These are phyloP conservation scores for Turritopsis rubra DNA, from an alignment of 30 jellyfish, hydroid and myxozoan species.

Conservation along the genomic window DNA sequence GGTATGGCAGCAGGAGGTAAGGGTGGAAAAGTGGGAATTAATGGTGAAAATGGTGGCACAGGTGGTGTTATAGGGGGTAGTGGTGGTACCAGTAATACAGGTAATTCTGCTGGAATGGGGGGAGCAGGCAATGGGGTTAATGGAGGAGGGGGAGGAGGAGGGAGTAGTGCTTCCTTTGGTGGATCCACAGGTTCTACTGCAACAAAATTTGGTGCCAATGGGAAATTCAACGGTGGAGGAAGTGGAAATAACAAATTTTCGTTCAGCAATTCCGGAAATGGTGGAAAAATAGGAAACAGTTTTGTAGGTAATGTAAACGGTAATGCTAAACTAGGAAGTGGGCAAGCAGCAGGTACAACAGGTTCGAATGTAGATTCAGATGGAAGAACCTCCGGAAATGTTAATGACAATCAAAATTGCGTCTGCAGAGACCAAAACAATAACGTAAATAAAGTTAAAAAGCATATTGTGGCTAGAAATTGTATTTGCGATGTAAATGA, in stretches of 20 bases:
- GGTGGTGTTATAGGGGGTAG: slow-evolving; percentile 27
- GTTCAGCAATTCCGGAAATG: slow-evolving; percentile 9
- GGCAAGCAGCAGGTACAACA: slow-evolving; percentile 27
- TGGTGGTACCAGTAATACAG: slow-evolving; percentile 26
- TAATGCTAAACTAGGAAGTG: slow-evolving; percentile 25
- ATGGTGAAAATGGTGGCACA: slow-evolving; percentile 21
- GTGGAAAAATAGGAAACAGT: slow-evolving; percentile 26
- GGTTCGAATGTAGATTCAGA: neutral
- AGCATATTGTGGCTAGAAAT: neutral
- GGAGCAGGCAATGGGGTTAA: slow-evolving; percentile 27
- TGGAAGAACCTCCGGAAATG: slow-evolving; percentile 23
- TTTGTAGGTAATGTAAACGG: slow-evolving; percentile 25
- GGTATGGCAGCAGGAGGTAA: slow-evolving; percentile 21
- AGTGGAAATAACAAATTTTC: slow-evolving; percentile 26
- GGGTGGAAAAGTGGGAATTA: slow-evolving; percentile 38
- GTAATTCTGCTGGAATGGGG: slow-evolving; percentile 16
- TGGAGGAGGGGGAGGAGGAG: slow-evolving; percentile 24
- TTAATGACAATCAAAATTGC: neutral
- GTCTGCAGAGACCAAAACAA: slow-evolving; percentile 9
- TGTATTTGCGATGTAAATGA: slow-evolving; percentile 1
- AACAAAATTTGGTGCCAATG: slow-evolving; percentile 13
- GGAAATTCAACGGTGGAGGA: slow-evolving; percentile 35
- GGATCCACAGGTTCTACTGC: neutral
- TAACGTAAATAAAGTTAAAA: neutral
- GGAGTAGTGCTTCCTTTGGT: neutral